phyloP scores from a whole-genome alignment of 2,113 vertebrate genomes.

The Glaucidium brasilianum region DNA sequence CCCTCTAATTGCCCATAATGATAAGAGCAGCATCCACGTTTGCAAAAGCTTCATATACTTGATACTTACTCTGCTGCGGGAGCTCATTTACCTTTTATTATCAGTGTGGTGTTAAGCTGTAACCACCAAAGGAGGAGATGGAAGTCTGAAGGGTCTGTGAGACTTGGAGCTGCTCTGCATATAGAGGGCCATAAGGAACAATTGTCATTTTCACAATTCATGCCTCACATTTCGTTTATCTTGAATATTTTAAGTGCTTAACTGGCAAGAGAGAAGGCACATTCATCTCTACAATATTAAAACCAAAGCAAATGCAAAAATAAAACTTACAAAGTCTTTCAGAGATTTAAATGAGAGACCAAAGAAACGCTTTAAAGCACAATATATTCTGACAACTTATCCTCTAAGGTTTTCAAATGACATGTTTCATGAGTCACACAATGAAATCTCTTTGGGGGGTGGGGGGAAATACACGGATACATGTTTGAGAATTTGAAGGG shows the following conservation, averaged over 20 bases:
- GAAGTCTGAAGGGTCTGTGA: not conserved
- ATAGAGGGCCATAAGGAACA: not conserved
- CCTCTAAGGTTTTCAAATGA: not conserved
- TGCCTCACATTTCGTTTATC: not conserved
- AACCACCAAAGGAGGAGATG: not conserved
- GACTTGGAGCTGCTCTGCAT: not conserved
- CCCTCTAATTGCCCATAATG: constrained; percentile 52
- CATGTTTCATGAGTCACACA: constrained; percentile 15
- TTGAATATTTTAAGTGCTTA: constrained; percentile 20
- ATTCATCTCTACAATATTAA: not conserved
- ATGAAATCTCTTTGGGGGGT: not conserved
- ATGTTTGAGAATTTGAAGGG: not conserved
- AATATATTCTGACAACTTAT: constrained; percentile 4
- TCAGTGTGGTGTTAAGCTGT: not conserved
- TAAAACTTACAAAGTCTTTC: not conserved
- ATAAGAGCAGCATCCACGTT: constrained; percentile 15
- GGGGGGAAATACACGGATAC: not conserved
- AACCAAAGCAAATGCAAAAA: not conserved
- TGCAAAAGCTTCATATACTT: not conserved
- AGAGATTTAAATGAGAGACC: constrained; percentile 36
- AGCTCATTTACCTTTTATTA: constrained; percentile 54
- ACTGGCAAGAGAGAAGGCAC: not conserved
- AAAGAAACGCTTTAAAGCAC: constrained; percentile 42
- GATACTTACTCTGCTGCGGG: not conserved
- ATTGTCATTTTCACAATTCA: constrained; percentile 5